These are phyloP conservation scores for Camponotus pennsylvanicus DNA, from an alignment of 1,140 invertebrate species.

Conservation along the genomic window DNA sequence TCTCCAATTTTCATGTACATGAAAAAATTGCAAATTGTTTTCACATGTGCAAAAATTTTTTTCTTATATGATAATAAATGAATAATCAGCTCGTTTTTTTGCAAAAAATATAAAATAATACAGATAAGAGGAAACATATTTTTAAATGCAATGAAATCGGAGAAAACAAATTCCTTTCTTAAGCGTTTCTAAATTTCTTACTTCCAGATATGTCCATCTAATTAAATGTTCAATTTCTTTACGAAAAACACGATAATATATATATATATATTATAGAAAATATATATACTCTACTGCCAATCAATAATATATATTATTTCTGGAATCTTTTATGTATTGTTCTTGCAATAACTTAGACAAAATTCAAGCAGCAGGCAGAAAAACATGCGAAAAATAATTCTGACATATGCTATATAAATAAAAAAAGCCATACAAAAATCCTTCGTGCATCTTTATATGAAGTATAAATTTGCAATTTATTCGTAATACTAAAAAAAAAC, in stretches of 20 bases:
- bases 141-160: background rate
- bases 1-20: background rate
- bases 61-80: background rate
- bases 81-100: background rate
- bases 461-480: background rate
- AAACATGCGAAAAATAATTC: conserved; percentile 61
- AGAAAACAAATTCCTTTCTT: background rate
- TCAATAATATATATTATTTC: background rate
- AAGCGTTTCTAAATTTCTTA: background rate
- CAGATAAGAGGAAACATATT: background rate
- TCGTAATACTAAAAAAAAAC: background rate
- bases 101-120: background rate
- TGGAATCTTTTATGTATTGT: background rate
- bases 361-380: conserved; percentile 59
- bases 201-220: background rate
- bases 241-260: background rate
- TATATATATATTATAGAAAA: background rate
- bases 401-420: conserved; percentile 10
- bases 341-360: background rate
- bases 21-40: background rate
- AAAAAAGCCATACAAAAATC: background rate
- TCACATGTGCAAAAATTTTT: background rate
- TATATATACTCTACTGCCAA: background rate
- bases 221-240: background rate
- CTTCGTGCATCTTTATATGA: background rate